phyloP scores from a whole-genome alignment of 1,140 invertebrate species.

The Drosophila kurseongensis region DNA sequence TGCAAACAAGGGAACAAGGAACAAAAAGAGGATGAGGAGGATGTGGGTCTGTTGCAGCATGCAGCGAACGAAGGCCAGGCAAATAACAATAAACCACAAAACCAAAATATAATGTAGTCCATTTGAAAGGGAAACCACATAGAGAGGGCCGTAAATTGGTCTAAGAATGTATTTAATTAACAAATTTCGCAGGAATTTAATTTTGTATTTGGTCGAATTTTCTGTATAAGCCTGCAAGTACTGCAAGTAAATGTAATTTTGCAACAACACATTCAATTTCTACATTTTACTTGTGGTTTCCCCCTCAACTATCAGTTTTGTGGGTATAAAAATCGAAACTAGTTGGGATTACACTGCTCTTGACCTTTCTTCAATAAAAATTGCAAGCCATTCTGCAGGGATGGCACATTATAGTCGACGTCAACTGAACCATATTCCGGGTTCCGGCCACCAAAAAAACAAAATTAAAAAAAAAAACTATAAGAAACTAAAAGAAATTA shows the following conservation, averaged over 20 bases:
- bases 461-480: slow-evolving; percentile 43
- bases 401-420: slow-evolving; percentile 90
- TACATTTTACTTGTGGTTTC: background rate
- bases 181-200: too few relatives aligned
- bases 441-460: slow-evolving; percentile 62
- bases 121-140: slow-evolving; percentile 6
- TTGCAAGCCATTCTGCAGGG: slow-evolving; percentile 90
- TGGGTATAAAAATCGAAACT: slow-evolving; percentile 25
- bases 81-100: slow-evolving; percentile 42
- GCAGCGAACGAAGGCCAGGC: slow-evolving; percentile 36
- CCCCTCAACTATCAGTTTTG: slow-evolving; percentile 18
- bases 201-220: too few relatives aligned
- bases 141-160: too few relatives aligned
- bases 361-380: slow-evolving; percentile 89
- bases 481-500: slow-evolving; percentile 41
- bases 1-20: slow-evolving; percentile 36
- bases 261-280: too few relatives aligned
- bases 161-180: too few relatives aligned
- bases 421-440: slow-evolving; percentile 87
- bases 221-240: too few relatives aligned
- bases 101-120: slow-evolving; percentile 17
- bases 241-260: too few relatives aligned
- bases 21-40: background rate
- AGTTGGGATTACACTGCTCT: slow-evolving; percentile 48
- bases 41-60: slow-evolving; percentile 30